Percentiles rank a stretch among this genome's conserved stretches.
These are phyloP conservation scores for Hydrotaea cyrtoneurina DNA, from an alignment of 2,888 invertebrate species.

Conservation along the genomic window DNA sequence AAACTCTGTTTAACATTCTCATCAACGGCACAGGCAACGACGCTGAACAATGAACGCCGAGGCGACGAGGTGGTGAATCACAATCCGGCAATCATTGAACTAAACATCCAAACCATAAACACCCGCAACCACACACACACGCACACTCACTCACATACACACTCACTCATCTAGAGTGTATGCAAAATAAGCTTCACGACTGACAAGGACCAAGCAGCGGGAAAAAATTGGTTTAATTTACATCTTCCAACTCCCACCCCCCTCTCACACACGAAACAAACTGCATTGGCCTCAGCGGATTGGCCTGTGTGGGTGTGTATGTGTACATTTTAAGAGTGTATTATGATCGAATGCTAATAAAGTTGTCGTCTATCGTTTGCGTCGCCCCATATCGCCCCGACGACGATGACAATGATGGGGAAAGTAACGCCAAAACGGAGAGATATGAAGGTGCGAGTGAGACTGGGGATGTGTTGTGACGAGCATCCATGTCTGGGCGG, in stretches of 20 bases:
- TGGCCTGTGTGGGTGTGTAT: conserved; percentile 21
- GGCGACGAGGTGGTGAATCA: conserved; percentile 14
- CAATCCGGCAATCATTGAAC: conserved; percentile 24
- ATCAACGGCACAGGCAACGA: background rate
- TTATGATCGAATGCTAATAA: conserved; percentile 79
- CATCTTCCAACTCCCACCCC: conserved; percentile 15
- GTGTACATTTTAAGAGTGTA: conserved; percentile 33
- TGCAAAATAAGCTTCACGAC: conserved; percentile 60
- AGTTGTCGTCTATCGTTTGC: conserved; percentile 71
- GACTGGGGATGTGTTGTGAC: conserved; percentile 9
- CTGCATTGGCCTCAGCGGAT: background rate
- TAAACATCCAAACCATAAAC: conserved; percentile 24
- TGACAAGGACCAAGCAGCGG: conserved; percentile 13
- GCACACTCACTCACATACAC: background rate
- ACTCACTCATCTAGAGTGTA: background rate
- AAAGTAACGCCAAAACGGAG: conserved; percentile 57
- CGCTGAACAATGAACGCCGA: conserved; percentile 25
- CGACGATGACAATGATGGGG: conserved; percentile 65
- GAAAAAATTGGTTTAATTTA: conserved; percentile 53
- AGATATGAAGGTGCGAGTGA: background rate
- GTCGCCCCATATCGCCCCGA: conserved; percentile 25
- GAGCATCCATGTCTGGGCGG: background rate
- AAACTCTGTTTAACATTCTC: conserved; percentile 23
- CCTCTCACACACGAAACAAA: background rate
- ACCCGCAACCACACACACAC: background rate